Base-by-base conservation (phyloP, 2,113 vertebrate species). In the Boleophthalmus pectinirostris region DNA sequence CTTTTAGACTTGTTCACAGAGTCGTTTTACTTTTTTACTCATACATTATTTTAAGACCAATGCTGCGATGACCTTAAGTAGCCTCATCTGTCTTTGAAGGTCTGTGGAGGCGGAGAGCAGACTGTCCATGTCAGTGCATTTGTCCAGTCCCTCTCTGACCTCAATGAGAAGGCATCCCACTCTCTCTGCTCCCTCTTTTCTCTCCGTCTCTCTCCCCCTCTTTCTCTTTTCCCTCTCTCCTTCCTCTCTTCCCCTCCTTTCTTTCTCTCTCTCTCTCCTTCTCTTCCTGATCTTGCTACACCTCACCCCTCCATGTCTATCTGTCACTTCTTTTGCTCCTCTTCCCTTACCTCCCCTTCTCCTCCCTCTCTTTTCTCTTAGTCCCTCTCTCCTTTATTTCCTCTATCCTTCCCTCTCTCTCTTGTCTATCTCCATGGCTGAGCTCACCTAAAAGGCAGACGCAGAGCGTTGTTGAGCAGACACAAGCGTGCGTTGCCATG, bases 401-500 rank as follows among this genome's bases (percentile, higher is more conserved):
- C 47, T n/a, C 53, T 56, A 3, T 56, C 53, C n/a, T 23, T 23
- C 5, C 54, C 54, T 56, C 16, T 56, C 54, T 10, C 53, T 23
- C 15, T 23, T n/a, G 3, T 51, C 5, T 20, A 84, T 82, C 80
- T 77, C 64, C 74, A 84, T 20, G 70, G 80, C 83, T 90, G 82
- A 89, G 82, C 82, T 90, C 89, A 90, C 89, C 90, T 90, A 82
- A 70, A 87, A 80, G 82, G 73, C 47, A 49, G 47, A 18, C 47
- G 77, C 70, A 82, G 82, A 5, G 78, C 25, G 15, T 69, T 92
- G 92, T 93, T 93, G 72, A 91, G 87, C 77, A 88, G 87, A 91
- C 88, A 90, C 88, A 91, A 88, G 91, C 81, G 80, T 83, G 38
- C 72, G 91, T 92, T 91, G 85, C 91, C 84, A 93, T 93, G 88